Base-by-base conservation (phyloP, 2,113 vertebrate species). In the Mystacornis crossleyi region DNA sequence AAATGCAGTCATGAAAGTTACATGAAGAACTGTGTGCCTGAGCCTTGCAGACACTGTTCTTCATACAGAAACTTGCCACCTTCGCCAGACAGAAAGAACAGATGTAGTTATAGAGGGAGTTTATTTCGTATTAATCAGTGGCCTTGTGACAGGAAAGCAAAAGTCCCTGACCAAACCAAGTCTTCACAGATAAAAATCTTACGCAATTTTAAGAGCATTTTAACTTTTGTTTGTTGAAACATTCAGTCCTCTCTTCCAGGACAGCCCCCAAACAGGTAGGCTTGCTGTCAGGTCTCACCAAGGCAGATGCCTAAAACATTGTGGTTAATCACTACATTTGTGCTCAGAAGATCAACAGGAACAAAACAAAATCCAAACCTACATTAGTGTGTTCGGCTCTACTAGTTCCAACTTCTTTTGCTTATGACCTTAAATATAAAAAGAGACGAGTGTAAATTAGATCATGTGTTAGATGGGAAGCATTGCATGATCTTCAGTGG, bases 1-100 rank as follows among this genome's bases (percentile, higher is more conserved):
- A 95, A 92, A 91, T 61, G 91, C 53, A 55, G 53, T 89, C 90
- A 84, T 95, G 62, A 93, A 95, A 96, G 67, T 94, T 97, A 58
- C 69, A 96, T 97, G 96, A 96, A 91, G 93, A 42, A 47, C 43
- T 43, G 61, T 87, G 89, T 93, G 77, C 40, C 64, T 54, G 75
- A 81, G 50, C 74, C 75, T 85, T 18, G n/a, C 74, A 78, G 95
- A 75, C 60, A 38, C n/a, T 3, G 21, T 65, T 65, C 83, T 70
- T 86, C 73, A 12, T 23, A 17, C 0, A 4, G 67, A 43, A 88
- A 18, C 89, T 82, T 89, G 67, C 83, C n/a, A 65, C 70, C 83
- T 43, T 53, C 86, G 36, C 50, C 42, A 42, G 77, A 73, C 48
- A 71, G 33, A 45, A 28, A n/a, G 33, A 38, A 20, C 34, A 61